Conservation (phyloP, 2,797 vertebrate species). For the Rhodeus uyekii region DNA sequence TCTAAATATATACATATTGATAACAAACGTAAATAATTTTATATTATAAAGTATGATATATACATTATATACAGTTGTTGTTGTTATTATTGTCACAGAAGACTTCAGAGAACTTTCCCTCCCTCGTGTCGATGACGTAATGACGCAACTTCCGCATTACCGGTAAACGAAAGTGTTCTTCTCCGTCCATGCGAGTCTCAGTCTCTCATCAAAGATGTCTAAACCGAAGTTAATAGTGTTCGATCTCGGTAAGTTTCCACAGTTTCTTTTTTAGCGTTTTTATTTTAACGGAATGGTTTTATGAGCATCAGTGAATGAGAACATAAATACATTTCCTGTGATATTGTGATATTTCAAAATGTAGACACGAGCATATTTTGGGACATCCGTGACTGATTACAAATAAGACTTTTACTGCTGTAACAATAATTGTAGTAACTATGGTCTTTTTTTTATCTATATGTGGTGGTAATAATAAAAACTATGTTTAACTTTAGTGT, state of each 20-base stretch:
- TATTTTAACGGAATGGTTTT: not conserved
- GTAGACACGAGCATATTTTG: not conserved
- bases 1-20: no score
- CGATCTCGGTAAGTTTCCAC: conserved; percentile 57
- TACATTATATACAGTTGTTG: no score
- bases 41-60: no score
- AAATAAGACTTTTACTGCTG: not conserved
- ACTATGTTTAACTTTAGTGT: no score
- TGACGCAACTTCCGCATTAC: conserved; percentile 16
- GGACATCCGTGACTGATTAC: no score
- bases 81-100: no score
- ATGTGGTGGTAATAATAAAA: not conserved
- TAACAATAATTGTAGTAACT: not conserved
- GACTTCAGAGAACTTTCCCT: no score
- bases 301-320: not conserved
- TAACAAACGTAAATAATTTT: no score
- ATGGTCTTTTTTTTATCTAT: not conserved
- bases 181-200: not conserved
- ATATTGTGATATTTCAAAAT: not conserved
- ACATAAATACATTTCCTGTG: not conserved
- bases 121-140: not conserved
- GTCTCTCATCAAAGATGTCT: conserved; percentile 42
- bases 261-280: no score
- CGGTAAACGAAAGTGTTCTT: not conserved
- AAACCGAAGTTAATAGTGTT: conserved; percentile 62